phyloP scores from a whole-genome alignment of 1,140 invertebrate genomes.

The Watersipora subatra region DNA sequence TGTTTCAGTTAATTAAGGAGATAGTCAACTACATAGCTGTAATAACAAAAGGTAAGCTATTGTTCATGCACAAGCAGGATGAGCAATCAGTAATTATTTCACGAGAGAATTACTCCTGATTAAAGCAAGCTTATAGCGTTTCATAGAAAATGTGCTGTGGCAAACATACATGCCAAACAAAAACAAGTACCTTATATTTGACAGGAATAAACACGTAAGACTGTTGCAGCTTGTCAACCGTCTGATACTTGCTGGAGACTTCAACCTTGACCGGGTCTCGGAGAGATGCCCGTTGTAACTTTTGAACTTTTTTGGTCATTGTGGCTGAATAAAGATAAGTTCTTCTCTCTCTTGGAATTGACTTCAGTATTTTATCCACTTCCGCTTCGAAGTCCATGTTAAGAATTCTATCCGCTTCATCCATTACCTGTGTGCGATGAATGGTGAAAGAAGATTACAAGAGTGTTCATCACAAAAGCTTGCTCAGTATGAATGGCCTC shows the following conservation, averaged over 20 bases:
- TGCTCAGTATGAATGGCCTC: neutral
- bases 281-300: constrained; percentile 84
- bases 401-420: constrained; percentile 71
- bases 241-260: constrained; percentile 91
- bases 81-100: too few species aligned
- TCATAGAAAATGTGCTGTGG: too few species aligned
- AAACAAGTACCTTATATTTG: constrained; percentile 92
- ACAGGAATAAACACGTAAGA: constrained; percentile 90
- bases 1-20: too few species aligned
- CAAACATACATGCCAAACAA: too few species aligned
- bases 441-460: constrained; percentile 2
- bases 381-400: constrained; percentile 92
- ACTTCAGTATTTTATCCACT: constrained; percentile 85
- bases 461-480: neutral
- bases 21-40: too few species aligned
- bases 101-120: too few species aligned
- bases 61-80: too few species aligned
- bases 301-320: constrained; percentile 88
- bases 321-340: constrained; percentile 91
- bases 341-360: constrained; percentile 69
- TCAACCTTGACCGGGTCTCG: constrained; percentile 81
- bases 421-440: constrained; percentile 43
- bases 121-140: too few species aligned
- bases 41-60: too few species aligned
- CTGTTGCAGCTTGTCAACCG: constrained; percentile 88